Evolutionary conservation across 30 jellyfish, hydroid and myxozoan genomes (phyloP), one percentile per base, ranked within the genome.

Genomic region (Rhopilema esculentum): DNA sequence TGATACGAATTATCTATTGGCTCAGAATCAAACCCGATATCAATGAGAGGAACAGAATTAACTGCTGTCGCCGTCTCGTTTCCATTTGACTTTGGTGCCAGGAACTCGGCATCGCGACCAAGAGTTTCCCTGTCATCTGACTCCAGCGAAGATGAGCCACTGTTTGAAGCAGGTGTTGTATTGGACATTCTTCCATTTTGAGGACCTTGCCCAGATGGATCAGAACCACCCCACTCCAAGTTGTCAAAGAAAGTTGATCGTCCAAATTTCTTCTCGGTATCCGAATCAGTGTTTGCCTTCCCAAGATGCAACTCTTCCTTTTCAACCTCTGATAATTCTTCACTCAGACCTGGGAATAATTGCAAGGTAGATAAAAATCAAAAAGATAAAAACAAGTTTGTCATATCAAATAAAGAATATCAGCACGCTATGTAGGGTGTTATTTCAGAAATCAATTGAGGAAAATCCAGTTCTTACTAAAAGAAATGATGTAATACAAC

Each of bases 161-260:
- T 30, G 1, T 0, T 51, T 8, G 23, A 27, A 0, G 53, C 89
- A 26, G 57, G 23, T 30, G 32, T 21, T 15, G 33, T 12, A 27
- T 79, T 64, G 40, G 75, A 18, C 8, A 30, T 27, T 8, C 24
- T 20, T 1, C 69, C 80, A 28, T 27, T 64, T 18, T 62, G 79
- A 0, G 72, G 76, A 28, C 63, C 21, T 8, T 67, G 71, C 12
- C 52, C 89, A 75, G 33, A 21, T 16, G 70, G 24, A 19, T 22
- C 9, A 25, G 49, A 22, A 20, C 30, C 74, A 8, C 69, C 65
- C 91, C 91, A 82, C 18, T 82, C 50, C 4, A 82, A 24, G 17
- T 32, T 52, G 52, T 88, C 91, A 49, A 88, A 88, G 68, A 88
- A 88, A 21, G 91, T 77, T 19, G 91, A 77, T 9, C 89, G 62